Conservation (phyloP, 2,113 vertebrate species). For the Triplophysa siluroides region DNA sequence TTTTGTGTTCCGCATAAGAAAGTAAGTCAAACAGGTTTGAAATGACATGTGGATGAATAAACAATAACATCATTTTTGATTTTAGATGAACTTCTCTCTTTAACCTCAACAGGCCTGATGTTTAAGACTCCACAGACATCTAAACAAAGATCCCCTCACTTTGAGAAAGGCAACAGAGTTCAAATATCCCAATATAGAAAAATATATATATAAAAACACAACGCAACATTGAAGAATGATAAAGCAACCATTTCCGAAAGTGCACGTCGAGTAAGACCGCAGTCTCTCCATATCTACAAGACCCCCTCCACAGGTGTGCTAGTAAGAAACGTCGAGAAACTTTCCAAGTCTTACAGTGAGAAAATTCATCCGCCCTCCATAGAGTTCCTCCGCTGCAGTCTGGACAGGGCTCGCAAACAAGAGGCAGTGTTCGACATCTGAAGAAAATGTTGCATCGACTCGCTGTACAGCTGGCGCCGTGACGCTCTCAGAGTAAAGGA, state of each 20-base stretch:
- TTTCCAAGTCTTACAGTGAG: not conserved
- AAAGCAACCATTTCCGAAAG: conserved; percentile 46
- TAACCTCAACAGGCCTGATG: conserved; percentile 8
- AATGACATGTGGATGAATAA: too few species aligned
- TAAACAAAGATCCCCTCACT: conserved; percentile 28
- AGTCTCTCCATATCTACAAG: conserved; percentile 22
- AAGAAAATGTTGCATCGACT: not conserved
- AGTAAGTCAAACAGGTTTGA: too few species aligned
- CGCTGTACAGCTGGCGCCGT: conserved; percentile 8
- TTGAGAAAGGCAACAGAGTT: conserved; percentile 42
- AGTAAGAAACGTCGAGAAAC: not conserved
- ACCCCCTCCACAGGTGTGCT: conserved; percentile 38
- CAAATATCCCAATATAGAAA: conserved; percentile 47
- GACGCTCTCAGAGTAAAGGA: conserved; percentile 41
- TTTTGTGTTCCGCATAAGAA: too few species aligned
- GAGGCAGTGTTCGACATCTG: not conserved
- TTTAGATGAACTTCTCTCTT: too few species aligned
- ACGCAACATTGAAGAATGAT: conserved; percentile 28
- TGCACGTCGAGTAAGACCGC: conserved; percentile 51
- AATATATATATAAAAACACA: conserved; percentile 42
- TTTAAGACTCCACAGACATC: conserved; percentile 44
- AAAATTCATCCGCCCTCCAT: not conserved
- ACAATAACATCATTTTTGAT: too few species aligned
- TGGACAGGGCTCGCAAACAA: conserved; percentile 19
- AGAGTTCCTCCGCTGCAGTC: conserved; percentile 29